Percentiles rank a stretch among this genome's conserved stretches.
These are phyloP conservation scores for Chelonus formosanus DNA, from an alignment of 2,888 invertebrate genomes.

Conservation along the genomic window DNA sequence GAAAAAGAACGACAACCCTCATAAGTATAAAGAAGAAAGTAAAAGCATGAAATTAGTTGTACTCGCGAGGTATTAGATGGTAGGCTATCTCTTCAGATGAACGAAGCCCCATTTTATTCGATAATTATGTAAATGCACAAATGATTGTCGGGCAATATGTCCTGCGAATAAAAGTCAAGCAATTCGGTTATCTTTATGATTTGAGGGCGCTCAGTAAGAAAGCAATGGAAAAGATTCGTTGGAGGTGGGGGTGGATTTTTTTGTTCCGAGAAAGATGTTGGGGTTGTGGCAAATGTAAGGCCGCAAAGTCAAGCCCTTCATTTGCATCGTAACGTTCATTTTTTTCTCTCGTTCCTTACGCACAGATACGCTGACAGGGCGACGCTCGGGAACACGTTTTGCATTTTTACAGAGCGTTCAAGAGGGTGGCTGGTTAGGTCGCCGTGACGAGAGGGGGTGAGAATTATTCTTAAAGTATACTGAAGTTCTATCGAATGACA, in stretches of 20 bases:
- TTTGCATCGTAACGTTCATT: constrained; percentile 63
- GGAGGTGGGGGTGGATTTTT: constrained; percentile 17
- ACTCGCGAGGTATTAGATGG: constrained; percentile 42
- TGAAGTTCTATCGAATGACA: neutral
- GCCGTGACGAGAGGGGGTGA: constrained; percentile 24
- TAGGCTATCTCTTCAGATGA: constrained; percentile 13
- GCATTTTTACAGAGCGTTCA: constrained; percentile 53
- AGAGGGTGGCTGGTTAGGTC: constrained; percentile 33
- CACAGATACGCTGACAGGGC: constrained; percentile 57
- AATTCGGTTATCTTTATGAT: constrained; percentile 65
- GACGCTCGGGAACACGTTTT: constrained; percentile 53
- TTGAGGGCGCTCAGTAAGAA: constrained; percentile 43
- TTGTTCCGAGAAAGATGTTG: constrained; percentile 25
- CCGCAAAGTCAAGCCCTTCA: constrained; percentile 57
- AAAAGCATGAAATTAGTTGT: constrained; percentile 57
- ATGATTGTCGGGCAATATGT: constrained; percentile 65
- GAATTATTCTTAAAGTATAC: constrained; percentile 30
- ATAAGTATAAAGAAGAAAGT: constrained; percentile 36
- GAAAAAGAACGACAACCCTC: constrained; percentile 22
- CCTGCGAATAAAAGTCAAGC: constrained; percentile 61
- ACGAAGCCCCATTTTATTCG: constrained; percentile 59
- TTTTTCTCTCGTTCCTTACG: constrained; percentile 48
- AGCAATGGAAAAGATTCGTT: constrained; percentile 14
- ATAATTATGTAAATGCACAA: constrained; percentile 64
- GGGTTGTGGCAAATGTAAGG: constrained; percentile 40